Evolutionary conservation across 1,140 invertebrate genomes (phyloP).

Genomic region (Planococcus citri): DNA sequence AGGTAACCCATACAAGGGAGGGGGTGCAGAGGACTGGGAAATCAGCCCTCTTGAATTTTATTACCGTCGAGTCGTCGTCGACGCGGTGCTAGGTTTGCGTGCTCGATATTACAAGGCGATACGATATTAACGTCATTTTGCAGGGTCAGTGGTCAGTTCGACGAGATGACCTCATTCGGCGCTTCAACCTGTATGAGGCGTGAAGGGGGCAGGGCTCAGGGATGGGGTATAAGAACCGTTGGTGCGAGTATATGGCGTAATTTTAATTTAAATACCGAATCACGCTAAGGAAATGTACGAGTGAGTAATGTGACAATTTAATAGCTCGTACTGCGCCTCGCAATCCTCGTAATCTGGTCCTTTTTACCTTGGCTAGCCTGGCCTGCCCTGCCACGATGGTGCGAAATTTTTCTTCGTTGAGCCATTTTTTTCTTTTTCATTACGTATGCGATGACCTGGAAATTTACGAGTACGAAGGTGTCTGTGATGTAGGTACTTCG

Average conservation of each 20-base stretch:
- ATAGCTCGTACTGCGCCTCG: background rate
- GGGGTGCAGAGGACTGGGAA: background rate
- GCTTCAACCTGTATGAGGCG: background rate
- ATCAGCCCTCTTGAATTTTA: background rate
- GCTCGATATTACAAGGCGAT: background rate
- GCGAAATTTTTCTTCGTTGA: background rate
- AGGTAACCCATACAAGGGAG: too few relatives aligned
- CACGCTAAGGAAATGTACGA: slow-evolving; percentile 11
- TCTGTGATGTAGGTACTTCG: background rate
- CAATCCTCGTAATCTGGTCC: too few relatives aligned
- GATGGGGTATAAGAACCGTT: background rate
- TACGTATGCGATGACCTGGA: slow-evolving; percentile 4
- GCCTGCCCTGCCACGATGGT: background rate
- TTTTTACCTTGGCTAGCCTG: too few relatives aligned
- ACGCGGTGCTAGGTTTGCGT: background rate
- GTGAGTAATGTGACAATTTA: slow-evolving; percentile 18
- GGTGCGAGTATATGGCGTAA: too few relatives aligned
- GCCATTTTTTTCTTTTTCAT: background rate
- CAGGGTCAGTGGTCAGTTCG: slow-evolving; percentile 16
- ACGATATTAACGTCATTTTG: background rate
- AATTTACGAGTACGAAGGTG: background rate
- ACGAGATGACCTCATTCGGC: slow-evolving; percentile 11
- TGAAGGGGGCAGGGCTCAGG: background rate
- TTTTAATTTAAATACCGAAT: slow-evolving; percentile 18
- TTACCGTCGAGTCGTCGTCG: too few relatives aligned